Evolutionary conservation across 2,797 vertebrate species (phyloP).

Genomic region (Acanthurus lineatus): DNA sequence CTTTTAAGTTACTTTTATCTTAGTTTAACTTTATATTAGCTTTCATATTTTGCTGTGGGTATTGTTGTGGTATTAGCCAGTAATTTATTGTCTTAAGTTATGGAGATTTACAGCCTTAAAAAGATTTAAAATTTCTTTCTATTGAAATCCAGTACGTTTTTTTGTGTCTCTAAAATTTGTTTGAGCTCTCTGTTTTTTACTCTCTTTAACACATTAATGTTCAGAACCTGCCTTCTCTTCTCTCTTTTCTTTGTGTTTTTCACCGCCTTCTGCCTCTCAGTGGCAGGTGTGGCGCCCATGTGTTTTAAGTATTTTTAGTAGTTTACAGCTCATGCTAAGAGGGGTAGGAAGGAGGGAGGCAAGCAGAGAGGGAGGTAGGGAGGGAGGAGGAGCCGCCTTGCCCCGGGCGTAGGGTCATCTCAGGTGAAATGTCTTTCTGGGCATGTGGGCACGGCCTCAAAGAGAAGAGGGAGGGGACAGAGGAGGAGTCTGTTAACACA

Average conservation of each 20-base stretch:
- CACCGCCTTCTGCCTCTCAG: slow-evolving; percentile 48
- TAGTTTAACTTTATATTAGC: neutral
- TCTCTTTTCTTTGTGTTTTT: slow-evolving; percentile 48
- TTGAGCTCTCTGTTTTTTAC: slow-evolving; percentile 3
- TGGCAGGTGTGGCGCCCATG: slow-evolving; percentile 78
- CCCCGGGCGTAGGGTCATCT: slow-evolving; percentile 77
- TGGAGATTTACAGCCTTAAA: neutral
- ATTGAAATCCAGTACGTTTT: neutral
- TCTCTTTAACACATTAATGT: neutral
- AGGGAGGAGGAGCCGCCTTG: slow-evolving; percentile 56
- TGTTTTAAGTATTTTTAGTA: slow-evolving; percentile 73
- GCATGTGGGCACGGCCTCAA: slow-evolving; percentile 66
- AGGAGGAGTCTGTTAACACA: slow-evolving; percentile 56
- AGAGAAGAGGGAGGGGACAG: slow-evolving; percentile 58
- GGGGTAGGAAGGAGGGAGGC: slow-evolving; percentile 46
- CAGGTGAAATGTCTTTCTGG: slow-evolving; percentile 79
- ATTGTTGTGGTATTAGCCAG: too few relatives aligned
- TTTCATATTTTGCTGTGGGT: neutral
- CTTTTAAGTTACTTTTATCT: slow-evolving; percentile 17
- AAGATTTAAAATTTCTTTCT: neutral
- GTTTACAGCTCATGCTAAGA: slow-evolving; percentile 69
- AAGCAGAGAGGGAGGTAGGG: slow-evolving; percentile 12
- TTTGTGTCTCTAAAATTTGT: slow-evolving; percentile 18
- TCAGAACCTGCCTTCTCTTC: neutral
- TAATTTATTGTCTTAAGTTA: neutral